Percentiles rank a stretch among this genome's conserved stretches.
Evolutionary conservation across 1,140 invertebrate genomes (phyloP).

Genomic region (Drosophila ercepeae): DNA sequence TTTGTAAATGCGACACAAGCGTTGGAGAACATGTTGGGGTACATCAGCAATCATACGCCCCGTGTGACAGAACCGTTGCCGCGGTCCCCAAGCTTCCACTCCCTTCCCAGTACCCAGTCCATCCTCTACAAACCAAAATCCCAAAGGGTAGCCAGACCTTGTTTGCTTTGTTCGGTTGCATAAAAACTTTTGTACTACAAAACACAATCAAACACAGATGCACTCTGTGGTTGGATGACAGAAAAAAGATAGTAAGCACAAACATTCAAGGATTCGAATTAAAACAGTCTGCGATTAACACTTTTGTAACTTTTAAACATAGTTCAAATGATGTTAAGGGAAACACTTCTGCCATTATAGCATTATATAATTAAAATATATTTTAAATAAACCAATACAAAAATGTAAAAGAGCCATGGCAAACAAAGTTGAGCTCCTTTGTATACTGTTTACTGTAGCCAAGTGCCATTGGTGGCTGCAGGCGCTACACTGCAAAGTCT

Average conservation of each 20-base stretch:
- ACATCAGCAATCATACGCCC: conserved; percentile 75
- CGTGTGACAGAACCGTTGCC: conserved; percentile 62
- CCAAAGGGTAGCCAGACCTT: conserved; percentile 5
- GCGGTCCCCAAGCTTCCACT: conserved; percentile 18
- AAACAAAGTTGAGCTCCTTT: conserved; percentile 12
- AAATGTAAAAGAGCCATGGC: neutral
- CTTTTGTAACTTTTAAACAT: neutral
- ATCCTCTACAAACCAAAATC: neutral
- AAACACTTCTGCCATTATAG: neutral
- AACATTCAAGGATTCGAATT: conserved; percentile 16
- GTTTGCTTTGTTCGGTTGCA: conserved; percentile 45
- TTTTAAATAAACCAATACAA: neutral
- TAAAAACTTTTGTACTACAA: conserved; percentile 72
- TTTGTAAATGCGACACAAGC: conserved; percentile 68
- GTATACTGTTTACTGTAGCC: conserved; percentile 29
- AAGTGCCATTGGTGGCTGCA: conserved; percentile 27
- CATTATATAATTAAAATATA: neutral
- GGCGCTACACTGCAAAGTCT: conserved; percentile 23
- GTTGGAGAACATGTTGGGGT: conserved; percentile 36
- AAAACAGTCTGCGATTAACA: neutral
- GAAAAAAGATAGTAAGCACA: neutral
- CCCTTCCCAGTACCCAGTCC: conserved; percentile 4
- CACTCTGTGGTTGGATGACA: conserved; percentile 39
- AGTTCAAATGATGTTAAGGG: neutral
- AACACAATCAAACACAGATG: conserved; percentile 76